phyloP scores from a whole-genome alignment of 1,140 invertebrate species.

The Drosophila paulistorum region DNA sequence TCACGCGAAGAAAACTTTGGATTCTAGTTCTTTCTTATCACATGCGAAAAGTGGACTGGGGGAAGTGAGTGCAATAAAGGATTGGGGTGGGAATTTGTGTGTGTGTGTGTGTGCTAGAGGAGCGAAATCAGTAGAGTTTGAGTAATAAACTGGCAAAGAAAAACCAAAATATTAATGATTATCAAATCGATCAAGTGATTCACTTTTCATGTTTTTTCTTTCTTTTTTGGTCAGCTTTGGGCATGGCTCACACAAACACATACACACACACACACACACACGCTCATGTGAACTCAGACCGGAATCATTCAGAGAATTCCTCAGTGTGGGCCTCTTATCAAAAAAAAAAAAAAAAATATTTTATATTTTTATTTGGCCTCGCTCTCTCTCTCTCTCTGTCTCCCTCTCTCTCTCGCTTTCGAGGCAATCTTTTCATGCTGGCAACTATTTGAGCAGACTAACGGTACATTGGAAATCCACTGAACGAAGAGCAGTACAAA shows the following conservation, averaged over 20 bases:
- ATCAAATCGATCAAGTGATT: conserved; percentile 55
- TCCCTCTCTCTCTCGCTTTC: background rate
- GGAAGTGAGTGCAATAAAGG: background rate
- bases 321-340: conserved; percentile 32
- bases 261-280: conserved; percentile 11
- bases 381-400: conserved; percentile 6
- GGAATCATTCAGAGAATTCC: conserved; percentile 44
- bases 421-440: conserved; percentile 8
- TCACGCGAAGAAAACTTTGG: background rate
- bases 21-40: conserved; percentile 3
- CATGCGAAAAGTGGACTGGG: background rate
- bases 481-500: conserved; percentile 4
- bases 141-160: background rate
- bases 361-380: conserved; percentile 11
- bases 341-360: conserved; percentile 24
- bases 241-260: conserved; percentile 34
- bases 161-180: conserved; percentile 16
- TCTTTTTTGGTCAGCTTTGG: conserved; percentile 17
- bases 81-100: background rate
- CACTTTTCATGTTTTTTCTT: conserved; percentile 16
- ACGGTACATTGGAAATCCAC: conserved; percentile 9
- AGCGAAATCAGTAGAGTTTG: background rate
- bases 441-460: conserved; percentile 15
- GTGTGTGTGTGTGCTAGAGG: background rate
- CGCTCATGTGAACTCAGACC: conserved; percentile 12